These are phyloP conservation scores for Echinometra lucunter DNA, from an alignment of 53 echinoderm and acorn worm genomes.

Conservation along the genomic window DNA sequence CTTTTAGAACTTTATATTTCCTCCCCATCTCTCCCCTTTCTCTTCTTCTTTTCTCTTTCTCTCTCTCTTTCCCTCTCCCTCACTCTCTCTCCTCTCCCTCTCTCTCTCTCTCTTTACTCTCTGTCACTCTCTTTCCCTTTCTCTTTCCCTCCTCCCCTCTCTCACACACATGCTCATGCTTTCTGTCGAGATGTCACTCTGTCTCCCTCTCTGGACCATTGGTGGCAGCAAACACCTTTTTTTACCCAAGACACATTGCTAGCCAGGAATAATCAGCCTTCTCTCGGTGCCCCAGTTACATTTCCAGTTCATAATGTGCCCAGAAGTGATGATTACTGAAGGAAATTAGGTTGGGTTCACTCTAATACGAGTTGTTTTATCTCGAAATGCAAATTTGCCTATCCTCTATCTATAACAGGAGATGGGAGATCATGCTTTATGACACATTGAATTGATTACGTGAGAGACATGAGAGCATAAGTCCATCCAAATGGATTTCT, in stretches of 20 bases:
- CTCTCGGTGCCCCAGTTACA: background rate
- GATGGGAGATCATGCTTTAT: no score
- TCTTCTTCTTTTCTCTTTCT: background rate
- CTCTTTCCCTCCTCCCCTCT: background rate
- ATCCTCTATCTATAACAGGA: no score
- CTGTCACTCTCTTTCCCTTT: background rate
- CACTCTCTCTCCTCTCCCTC: no score
- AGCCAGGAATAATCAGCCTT: background rate
- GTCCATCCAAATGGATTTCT: no score
- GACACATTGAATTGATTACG: no score
- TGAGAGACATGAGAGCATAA: no score
- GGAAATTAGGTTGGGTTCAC: no score
- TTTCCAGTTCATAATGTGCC: no score
- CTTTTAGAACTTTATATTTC: background rate
- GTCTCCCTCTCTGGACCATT: background rate
- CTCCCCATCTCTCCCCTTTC: constrained; percentile 35
- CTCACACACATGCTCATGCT: background rate
- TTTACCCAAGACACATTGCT: background rate
- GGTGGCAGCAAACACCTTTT: constrained; percentile 21
- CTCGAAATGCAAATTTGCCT: no score
- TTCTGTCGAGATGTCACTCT: background rate
- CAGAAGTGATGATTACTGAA: no score
- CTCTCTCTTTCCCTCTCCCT: background rate
- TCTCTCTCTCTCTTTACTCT: background rate
- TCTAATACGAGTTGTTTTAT: no score